Base-by-base conservation (phyloP, 2,888 invertebrate genomes). In the Zonitis immaculata region DNA sequence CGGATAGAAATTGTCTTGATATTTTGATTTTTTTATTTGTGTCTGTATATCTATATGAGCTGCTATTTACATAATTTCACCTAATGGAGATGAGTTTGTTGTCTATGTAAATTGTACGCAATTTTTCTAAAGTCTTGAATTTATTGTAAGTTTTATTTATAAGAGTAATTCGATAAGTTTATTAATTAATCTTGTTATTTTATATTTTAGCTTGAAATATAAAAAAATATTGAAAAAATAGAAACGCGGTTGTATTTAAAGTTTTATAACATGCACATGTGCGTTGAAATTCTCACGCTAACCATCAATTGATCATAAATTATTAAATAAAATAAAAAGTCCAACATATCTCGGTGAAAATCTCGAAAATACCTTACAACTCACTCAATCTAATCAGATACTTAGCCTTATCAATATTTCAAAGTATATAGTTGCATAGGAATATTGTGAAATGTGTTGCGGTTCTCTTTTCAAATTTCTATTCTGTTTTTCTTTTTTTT, bases 231-330 rank as follows among this genome's bases (percentile, higher is more conserved):
- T 4, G 5, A 22, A 22, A 22, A 22, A 22, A 22, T 22, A 4
- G n/a, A n/a, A n/a, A 22, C 5, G 22, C 5, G 3, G 5, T 22
- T 4, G 22, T 22, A 22, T 22, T 4, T 22, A 4, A 4, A 5
- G 5, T 3, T 5, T 22, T 5, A 22, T 5, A 22, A n/a, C 30
- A 32, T 32, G 8, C 12, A 32, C 32, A 14, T 6, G 6, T 14
- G 1, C 14, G 7, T 4, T 32, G 6, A 14, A 32, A 14, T 14
- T 12, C n/a, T 45, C 49, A 53, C 53, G 53, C 45, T 49, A 45
- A 49, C 46, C 39, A n/a, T 43, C 45, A 44, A 53, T 53, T 49
- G 53, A 53, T 53, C 53, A 52, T 48, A 4, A n/a, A n/a, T n/a
- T n/a, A n/a, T n/a, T n/a, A n/a, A n/a, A n/a, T n/a, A n/a, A n/a